Conservation (phyloP, 2,113 vertebrate genomes). For the Laticauda colubrina region DNA sequence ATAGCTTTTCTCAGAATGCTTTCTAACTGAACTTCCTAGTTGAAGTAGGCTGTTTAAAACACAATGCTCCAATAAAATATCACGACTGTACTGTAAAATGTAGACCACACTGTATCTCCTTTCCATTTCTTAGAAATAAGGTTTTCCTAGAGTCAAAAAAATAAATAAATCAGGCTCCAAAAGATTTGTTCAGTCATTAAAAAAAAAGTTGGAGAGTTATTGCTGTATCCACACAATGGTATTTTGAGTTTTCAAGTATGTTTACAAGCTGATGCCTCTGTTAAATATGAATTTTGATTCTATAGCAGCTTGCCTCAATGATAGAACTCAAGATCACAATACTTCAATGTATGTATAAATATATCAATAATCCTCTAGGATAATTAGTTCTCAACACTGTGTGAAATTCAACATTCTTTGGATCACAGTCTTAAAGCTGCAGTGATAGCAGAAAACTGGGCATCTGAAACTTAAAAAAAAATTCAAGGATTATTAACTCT, state of each 20-base stretch:
- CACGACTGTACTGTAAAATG: background rate
- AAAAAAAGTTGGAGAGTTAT: background rate
- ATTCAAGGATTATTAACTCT: background rate
- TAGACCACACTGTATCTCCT: background rate
- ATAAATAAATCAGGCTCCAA: background rate
- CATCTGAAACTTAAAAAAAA: background rate
- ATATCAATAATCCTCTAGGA: background rate
- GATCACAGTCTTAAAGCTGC: no score
- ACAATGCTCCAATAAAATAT: background rate
- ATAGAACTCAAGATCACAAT: background rate
- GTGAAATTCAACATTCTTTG: background rate
- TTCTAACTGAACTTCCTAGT: slow-evolving; percentile 4
- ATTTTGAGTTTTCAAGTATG: background rate
- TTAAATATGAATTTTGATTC: background rate
- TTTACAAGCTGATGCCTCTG: background rate
- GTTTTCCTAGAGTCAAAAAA: background rate
- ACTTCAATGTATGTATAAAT: background rate
- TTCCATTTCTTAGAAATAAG: background rate
- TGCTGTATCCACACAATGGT: background rate
- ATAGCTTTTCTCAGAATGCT: slow-evolving; percentile 1
- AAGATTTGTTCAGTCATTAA: background rate
- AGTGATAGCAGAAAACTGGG: background rate
- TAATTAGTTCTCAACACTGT: background rate
- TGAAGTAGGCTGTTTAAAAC: slow-evolving; percentile 1
- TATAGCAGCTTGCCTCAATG: background rate